phyloP scores from a whole-genome alignment of 2,888 invertebrate species.

The Synanthedon andrenaeformis region DNA sequence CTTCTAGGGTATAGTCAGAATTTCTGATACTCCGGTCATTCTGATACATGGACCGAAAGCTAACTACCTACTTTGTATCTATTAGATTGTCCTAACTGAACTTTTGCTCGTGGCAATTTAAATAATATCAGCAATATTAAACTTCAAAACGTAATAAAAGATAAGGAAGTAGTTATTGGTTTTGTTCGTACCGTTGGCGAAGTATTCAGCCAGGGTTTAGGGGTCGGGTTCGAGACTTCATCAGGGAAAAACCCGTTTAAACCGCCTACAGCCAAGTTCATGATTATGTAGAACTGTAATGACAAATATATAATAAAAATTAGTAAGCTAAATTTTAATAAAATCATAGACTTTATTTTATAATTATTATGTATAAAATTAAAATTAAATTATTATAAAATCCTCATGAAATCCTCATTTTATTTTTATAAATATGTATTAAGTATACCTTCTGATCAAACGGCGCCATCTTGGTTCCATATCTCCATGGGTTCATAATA shows the following conservation, averaged over 20 bases:
- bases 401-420: too few species aligned
- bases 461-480: constrained; percentile 72
- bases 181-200: constrained; percentile 50
- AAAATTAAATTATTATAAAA: constrained; percentile 12
- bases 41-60: too few species aligned
- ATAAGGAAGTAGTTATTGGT: too few species aligned
- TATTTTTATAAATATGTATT: constrained; percentile 3
- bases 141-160: too few species aligned
- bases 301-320: background rate
- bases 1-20: too few species aligned
- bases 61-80: too few species aligned
- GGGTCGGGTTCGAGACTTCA: constrained; percentile 59
- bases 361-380: constrained; percentile 72
- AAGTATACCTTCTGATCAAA: constrained; percentile 77
- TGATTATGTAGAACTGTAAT: constrained; percentile 71
- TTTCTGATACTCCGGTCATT: too few species aligned
- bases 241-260: constrained; percentile 76
- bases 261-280: constrained; percentile 78
- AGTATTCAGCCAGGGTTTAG: constrained; percentile 73
- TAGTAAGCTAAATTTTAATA: background rate
- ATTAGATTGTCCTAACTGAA: too few species aligned
- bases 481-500: constrained; percentile 69
- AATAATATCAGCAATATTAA: too few species aligned
- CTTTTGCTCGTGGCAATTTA: too few species aligned
- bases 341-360: constrained; percentile 28